Evolutionary conservation across 30 jellyfish, hydroid and myxozoan genomes (phyloP).

Genomic region (Aurelia sp.): DNA sequence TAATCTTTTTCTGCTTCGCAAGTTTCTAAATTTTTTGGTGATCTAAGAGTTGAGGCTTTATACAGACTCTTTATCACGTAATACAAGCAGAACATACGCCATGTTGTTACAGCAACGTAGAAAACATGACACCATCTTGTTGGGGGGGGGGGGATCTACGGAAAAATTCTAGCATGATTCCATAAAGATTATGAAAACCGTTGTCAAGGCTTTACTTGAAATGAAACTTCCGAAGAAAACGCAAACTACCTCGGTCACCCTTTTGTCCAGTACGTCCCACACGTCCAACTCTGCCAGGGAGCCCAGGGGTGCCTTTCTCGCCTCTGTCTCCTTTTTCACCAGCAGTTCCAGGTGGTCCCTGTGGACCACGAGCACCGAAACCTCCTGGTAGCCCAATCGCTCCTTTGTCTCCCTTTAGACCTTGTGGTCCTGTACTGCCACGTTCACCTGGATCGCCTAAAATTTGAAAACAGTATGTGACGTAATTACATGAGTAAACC

Average conservation of each 20-base stretch:
- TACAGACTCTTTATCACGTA: too few relatives aligned
- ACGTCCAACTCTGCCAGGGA: constrained; percentile 36
- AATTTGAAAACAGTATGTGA: neutral
- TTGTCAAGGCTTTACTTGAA: too few relatives aligned
- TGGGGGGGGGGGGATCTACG: too few relatives aligned
- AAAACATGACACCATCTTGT: too few relatives aligned
- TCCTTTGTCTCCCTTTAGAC: constrained; percentile 73
- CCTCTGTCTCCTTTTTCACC: constrained; percentile 81
- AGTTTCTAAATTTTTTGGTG: too few relatives aligned
- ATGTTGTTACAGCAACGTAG: too few relatives aligned
- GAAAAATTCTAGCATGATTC: too few relatives aligned
- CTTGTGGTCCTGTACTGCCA: constrained; percentile 63
- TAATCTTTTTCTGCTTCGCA: too few relatives aligned
- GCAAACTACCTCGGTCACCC: constrained; percentile 72
- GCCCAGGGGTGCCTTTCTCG: constrained; percentile 53
- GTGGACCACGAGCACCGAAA: constrained; percentile 53
- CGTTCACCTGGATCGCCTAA: constrained; percentile 65
- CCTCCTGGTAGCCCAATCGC: constrained; percentile 59
- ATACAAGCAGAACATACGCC: too few relatives aligned
- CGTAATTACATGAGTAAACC: too few relatives aligned
- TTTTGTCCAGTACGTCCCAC: constrained; percentile 50
- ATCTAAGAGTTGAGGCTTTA: too few relatives aligned
- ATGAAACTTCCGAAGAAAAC: neutral
- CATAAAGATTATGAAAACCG: too few relatives aligned
- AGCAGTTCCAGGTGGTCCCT: constrained; percentile 73